These are phyloP conservation scores for Ganaspis brasiliensis DNA, from an alignment of 2,888 invertebrate species.

Conservation along the genomic window DNA sequence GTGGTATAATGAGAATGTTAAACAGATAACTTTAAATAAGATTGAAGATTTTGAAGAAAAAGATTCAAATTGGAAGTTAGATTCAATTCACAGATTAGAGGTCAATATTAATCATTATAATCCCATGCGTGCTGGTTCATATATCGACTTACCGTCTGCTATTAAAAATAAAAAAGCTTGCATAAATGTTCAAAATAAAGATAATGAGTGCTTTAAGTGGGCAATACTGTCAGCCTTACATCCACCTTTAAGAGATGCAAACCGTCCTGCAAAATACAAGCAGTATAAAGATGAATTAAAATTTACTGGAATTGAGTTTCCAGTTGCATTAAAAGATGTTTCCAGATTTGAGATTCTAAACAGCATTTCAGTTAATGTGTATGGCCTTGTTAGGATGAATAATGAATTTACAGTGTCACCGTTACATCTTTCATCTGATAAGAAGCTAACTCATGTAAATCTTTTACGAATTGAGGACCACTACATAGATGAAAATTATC, in stretches of 20 bases:
- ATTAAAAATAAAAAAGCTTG: constrained; percentile 55
- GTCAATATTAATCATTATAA: neutral
- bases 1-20: too few relatives aligned
- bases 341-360: constrained; percentile 50
- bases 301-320: constrained; percentile 49
- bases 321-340: constrained; percentile 34
- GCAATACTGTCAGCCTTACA: constrained; percentile 62
- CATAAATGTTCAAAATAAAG: constrained; percentile 47
- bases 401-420: neutral
- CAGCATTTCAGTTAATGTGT: constrained; percentile 46
- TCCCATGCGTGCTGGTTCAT: neutral
- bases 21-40: neutral
- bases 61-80: neutral
- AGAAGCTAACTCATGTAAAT: constrained; percentile 32
- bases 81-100: neutral
- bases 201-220: constrained; percentile 65
- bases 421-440: constrained; percentile 7
- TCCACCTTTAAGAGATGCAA: constrained; percentile 48
- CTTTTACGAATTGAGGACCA: constrained; percentile 3
- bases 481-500: neutral
- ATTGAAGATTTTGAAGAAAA: neutral
- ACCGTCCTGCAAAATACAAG: constrained; percentile 54
- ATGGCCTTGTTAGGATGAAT: constrained; percentile 28
- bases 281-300: constrained; percentile 51
- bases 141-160: neutral